Percentiles rank a stretch among this genome's conserved stretches.
phyloP scores from a whole-genome alignment of 92 coral and sea anemone species.

The Zoanthus sansibaricus region DNA sequence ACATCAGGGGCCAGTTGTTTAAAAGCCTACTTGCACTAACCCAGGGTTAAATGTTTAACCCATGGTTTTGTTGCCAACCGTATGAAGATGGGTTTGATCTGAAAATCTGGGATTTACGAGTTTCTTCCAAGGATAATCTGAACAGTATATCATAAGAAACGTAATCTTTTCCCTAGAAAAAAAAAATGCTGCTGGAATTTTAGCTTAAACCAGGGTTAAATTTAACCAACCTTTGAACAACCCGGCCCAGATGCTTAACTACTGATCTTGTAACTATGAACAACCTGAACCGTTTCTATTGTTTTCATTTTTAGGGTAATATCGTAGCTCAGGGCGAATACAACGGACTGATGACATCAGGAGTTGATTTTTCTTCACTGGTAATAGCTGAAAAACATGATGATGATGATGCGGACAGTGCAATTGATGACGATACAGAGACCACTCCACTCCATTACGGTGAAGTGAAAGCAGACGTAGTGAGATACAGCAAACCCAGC shows the following conservation, averaged over 20 bases:
- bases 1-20: no score
- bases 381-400: slow-evolving; percentile 64
- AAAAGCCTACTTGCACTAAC: no score
- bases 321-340: slow-evolving; percentile 74
- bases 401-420: slow-evolving; percentile 80
- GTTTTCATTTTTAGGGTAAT: slow-evolving; percentile 53
- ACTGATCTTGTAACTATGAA: not conserved
- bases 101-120: no score
- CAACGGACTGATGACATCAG: slow-evolving; percentile 75
- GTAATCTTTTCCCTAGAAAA: no score
- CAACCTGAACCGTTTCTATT: not conserved
- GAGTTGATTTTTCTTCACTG: slow-evolving; percentile 80
- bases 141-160: no score
- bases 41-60: no score
- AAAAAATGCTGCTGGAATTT: no score
- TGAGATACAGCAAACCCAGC: not conserved
- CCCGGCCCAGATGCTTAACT: not conserved
- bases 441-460: slow-evolving; percentile 34
- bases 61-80: no score
- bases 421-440: slow-evolving; percentile 79
- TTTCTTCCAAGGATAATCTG: no score
- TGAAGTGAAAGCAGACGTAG: not conserved
- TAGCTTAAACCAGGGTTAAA: no score
- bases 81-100: no score
- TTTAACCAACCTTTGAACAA: no score